Evolutionary conservation across 2,113 vertebrate genomes (phyloP), one percentile per base, ranked within the genome.

Genomic region (Gallinago paraguaiae): DNA sequence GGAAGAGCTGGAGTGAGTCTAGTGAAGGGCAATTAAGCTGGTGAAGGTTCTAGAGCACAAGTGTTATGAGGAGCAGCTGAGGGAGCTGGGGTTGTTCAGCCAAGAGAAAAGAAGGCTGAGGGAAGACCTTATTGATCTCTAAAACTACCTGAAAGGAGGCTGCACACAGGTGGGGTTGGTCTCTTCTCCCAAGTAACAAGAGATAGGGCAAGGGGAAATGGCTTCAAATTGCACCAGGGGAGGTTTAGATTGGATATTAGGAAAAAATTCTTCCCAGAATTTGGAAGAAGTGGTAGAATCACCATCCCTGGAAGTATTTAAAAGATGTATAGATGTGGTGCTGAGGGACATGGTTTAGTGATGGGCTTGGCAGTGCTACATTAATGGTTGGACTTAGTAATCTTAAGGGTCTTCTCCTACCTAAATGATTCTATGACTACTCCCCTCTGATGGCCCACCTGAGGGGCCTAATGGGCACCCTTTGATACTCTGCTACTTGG

Each of bases 161-260:
- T 60, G 60, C 14, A 51, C 61, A 0, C 11, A 82, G 45, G 18
- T 17, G 28, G 24, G 2, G 13, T 54, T 0, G 2, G 14, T 18
- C 31, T 57, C 46, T 71, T 59, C 43, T 7, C 60, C 23, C 24
- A 41, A 7, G 19, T 33, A 15, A 74, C 17, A 31, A 27, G 48
- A 0, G 0, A 43, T 5, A 17, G 43, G 17, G 13, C 7, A 22
- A 65, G 46, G 67, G 20, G 22, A 60, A 60, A 65, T 2, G 12
- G 67, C 25, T 19, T 79, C 20, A 69, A 41, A 33, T 50, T 79
- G 45, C 0, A 2, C 13, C 31, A 45, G 45, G 9, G 3, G 45
- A 82, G 11, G 17, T 56, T 79, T 17, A 74, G 28, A 16, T 7
- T 33, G 60, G n/a, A 17, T 4, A 39, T 33, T 8, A 35, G 39